A percentile compares a stretch with the other conserved stretches of the same genome.
Evolutionary conservation across 2,888 invertebrate species (phyloP).

Genomic region (Drosophila multiciliata): DNA sequence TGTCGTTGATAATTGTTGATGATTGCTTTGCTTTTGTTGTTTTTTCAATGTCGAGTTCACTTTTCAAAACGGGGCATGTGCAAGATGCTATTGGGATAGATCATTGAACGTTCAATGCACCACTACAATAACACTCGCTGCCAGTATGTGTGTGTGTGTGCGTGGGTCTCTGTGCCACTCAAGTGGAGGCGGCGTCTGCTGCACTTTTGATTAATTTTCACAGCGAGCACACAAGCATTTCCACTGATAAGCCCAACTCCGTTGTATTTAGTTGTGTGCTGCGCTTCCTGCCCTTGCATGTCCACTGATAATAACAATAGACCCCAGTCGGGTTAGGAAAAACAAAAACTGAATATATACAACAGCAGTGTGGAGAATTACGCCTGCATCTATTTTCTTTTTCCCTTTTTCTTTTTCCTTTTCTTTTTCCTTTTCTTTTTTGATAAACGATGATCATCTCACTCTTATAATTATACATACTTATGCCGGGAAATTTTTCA

Average conservation of each 20-base stretch:
- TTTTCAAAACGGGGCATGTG: constrained; percentile 70
- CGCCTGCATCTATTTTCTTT: constrained; percentile 26
- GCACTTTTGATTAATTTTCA: constrained; percentile 74
- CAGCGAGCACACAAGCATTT: constrained; percentile 32
- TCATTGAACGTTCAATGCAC: constrained; percentile 78
- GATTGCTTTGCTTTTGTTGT: constrained; percentile 55
- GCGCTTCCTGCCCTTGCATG: constrained; percentile 75
- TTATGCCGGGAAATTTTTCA: constrained; percentile 24
- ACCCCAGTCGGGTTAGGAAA: constrained; percentile 21
- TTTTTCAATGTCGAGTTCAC: constrained; percentile 79
- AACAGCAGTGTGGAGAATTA: constrained; percentile 13
- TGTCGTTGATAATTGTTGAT: constrained; percentile 42
- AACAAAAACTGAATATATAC: constrained; percentile 10
- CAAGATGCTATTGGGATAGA: constrained; percentile 67
- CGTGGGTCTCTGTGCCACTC: constrained; percentile 46
- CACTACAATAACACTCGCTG: constrained; percentile 23
- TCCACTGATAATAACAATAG: constrained; percentile 64
- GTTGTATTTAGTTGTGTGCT: constrained; percentile 41
- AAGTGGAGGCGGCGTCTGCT: constrained; percentile 74
- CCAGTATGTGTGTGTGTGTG: constrained; percentile 17
- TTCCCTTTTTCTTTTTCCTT: neutral
- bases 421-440: neutral
- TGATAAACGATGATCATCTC: constrained; percentile 42
- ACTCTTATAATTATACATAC: constrained; percentile 28
- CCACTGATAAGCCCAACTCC: constrained; percentile 58